These are phyloP conservation scores for Anguilla anguilla DNA, from an alignment of 2,797 vertebrate species.

Conservation along the genomic window DNA sequence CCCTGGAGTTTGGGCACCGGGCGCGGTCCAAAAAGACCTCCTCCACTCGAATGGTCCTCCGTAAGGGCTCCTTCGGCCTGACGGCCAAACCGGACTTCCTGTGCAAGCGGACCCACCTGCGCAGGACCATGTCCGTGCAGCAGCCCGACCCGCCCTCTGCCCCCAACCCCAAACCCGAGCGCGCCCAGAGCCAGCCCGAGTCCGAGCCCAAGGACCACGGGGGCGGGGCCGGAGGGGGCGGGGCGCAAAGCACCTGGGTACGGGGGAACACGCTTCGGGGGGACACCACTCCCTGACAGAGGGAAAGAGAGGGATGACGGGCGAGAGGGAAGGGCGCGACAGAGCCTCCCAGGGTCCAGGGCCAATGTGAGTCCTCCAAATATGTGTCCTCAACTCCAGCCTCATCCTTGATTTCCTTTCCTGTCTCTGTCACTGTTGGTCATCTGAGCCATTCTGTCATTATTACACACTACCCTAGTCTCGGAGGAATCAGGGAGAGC, in stretches of 20 bases:
- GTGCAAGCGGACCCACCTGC: slow-evolving; percentile 80
- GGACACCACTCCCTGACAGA: slow-evolving; percentile 32
- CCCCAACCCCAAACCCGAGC: slow-evolving; percentile 79
- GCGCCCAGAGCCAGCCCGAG: slow-evolving; percentile 86
- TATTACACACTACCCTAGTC: not conserved
- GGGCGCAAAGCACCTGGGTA: slow-evolving; percentile 53
- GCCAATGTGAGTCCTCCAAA: not conserved
- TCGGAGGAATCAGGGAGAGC: not conserved
- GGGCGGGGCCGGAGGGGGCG: slow-evolving; percentile 43
- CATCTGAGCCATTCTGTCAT: not conserved
- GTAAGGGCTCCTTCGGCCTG: slow-evolving; percentile 83
- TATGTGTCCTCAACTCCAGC: not conserved
- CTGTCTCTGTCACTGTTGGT: not conserved
- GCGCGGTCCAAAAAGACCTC: slow-evolving; percentile 78
- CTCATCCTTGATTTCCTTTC: not conserved
- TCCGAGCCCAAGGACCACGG: slow-evolving; percentile 77
- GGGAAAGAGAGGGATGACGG: not conserved
- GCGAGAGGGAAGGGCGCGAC: not conserved
- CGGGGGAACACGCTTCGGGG: slow-evolving; percentile 25
- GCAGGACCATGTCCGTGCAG: slow-evolving; percentile 85
- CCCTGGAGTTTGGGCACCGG: slow-evolving; percentile 76
- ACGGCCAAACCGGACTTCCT: slow-evolving; percentile 82
- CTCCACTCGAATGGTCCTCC: slow-evolving; percentile 77
- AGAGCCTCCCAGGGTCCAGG: not conserved
- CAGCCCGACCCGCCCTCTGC: slow-evolving; percentile 76